Conservation (phyloP, 2,113 vertebrate genomes). For the Megaleporinus macrocephalus region DNA sequence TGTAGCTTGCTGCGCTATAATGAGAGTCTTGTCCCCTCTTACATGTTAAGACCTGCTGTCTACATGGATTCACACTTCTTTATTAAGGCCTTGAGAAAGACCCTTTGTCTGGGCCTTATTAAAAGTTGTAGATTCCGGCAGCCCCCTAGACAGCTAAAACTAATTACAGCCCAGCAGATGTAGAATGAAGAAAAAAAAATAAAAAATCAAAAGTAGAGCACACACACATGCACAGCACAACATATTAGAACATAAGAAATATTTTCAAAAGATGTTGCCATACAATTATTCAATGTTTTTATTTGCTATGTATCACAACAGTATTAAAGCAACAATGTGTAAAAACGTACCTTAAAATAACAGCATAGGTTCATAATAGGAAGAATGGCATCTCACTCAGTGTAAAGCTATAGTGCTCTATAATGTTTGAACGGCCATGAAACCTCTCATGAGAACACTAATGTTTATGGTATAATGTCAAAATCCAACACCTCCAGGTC, state of each 20-base stretch:
- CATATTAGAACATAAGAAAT: not conserved
- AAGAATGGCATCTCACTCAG: too few relatives aligned
- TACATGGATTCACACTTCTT: slow-evolving; percentile 62
- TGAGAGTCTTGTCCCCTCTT: slow-evolving; percentile 44
- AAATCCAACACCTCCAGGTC: too few relatives aligned
- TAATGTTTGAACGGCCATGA: too few relatives aligned
- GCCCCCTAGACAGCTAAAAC: slow-evolving; percentile 71
- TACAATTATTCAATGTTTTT: not conserved
- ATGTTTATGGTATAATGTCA: too few relatives aligned
- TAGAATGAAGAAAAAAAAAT: slow-evolving; percentile 40
- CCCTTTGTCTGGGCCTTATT: slow-evolving; percentile 69
- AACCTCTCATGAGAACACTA: too few relatives aligned
- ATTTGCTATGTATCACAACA: not conserved
- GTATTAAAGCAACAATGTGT: not conserved
- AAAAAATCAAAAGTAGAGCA: slow-evolving; percentile 13
- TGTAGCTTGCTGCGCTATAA: not conserved
- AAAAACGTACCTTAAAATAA: too few relatives aligned
- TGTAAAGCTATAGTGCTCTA: too few relatives aligned
- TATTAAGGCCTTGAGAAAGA: slow-evolving; percentile 65
- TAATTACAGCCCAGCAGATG: slow-evolving; percentile 78
- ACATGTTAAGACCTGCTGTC: slow-evolving; percentile 63
- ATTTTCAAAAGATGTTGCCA: not conserved
- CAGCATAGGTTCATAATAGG: too few relatives aligned
- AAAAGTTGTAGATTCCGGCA: slow-evolving; percentile 68
- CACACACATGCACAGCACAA: slow-evolving; percentile 14